Conservation (phyloP, 92 coral and sea anemone species). For the Parazoanthus atlanticus region DNA sequence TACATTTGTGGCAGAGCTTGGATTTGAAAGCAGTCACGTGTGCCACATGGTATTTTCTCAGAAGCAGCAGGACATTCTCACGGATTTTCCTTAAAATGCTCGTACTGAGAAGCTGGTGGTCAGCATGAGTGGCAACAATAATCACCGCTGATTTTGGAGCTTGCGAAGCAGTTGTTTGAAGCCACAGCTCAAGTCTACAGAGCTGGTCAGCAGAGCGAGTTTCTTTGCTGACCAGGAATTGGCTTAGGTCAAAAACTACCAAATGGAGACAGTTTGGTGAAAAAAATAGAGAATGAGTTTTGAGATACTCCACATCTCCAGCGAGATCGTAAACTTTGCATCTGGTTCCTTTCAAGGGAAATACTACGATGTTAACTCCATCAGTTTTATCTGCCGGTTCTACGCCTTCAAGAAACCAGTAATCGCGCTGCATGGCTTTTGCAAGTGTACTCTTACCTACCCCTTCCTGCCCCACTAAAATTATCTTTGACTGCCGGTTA, state of each 20-base stretch:
- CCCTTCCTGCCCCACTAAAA: slow-evolving; percentile 48
- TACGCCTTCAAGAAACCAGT: background rate
- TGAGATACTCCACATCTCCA: slow-evolving; percentile 56
- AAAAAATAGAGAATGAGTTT: slow-evolving; percentile 42
- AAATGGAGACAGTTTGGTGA: slow-evolving; percentile 35
- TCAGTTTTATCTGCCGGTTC: slow-evolving; percentile 41
- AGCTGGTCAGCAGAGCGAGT: slow-evolving; percentile 39
- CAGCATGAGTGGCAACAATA: slow-evolving; percentile 51
- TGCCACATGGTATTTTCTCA: slow-evolving; percentile 22
- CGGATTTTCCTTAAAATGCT: background rate
- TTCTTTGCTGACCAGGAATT: slow-evolving; percentile 8
- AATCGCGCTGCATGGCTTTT: slow-evolving; percentile 28
- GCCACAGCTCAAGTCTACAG: slow-evolving; percentile 49
- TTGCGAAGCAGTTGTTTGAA: slow-evolving; percentile 43
- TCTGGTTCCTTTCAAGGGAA: background rate
- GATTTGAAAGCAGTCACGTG: background rate
- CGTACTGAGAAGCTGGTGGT: background rate
- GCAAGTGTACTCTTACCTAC: slow-evolving; percentile 48
- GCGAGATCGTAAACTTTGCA: slow-evolving; percentile 45
- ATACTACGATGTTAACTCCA: slow-evolving; percentile 20
- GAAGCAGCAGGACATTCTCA: background rate
- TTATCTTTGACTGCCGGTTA: background rate
- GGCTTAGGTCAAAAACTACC: slow-evolving; percentile 40
- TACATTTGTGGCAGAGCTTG: slow-evolving; percentile 5
- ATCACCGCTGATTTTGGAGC: slow-evolving; percentile 4